Evolutionary conservation across 2,888 invertebrate species (phyloP).

Genomic region (Metacarcinus magister): DNA sequence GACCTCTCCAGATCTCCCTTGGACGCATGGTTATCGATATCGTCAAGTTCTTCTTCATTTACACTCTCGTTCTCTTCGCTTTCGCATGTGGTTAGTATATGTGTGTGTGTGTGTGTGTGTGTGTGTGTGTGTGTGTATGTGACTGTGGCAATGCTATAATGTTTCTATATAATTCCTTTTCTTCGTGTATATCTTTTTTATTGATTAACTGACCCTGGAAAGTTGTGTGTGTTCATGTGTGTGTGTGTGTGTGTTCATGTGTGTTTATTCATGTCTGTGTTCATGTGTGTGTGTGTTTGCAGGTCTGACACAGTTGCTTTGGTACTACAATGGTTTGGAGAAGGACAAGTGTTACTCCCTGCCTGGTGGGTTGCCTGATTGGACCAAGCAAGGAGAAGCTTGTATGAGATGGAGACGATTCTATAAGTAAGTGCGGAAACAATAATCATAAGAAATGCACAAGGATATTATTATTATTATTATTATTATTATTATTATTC

Average conservation of each 20-base stretch:
- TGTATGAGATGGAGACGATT: constrained; percentile 95
- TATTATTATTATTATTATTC: not conserved
- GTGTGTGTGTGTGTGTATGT: constrained; percentile 52
- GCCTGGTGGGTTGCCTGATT: constrained; percentile 90
- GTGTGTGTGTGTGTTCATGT: not conserved
- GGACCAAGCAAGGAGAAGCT: constrained; percentile 90
- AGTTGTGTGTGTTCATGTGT: not conserved
- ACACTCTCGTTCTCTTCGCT: constrained; percentile 93
- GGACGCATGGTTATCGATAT: constrained; percentile 88
- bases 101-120: not conserved
- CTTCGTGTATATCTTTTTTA: not conserved
- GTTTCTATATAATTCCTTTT: not conserved
- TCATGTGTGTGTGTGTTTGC: constrained; percentile 87
- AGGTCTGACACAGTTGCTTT: constrained; percentile 86
- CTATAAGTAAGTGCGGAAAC: constrained; percentile 88
- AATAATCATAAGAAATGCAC: not conserved
- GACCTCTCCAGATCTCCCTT: constrained; percentile 89
- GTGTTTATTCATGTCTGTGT: not conserved
- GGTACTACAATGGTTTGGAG: constrained; percentile 89
- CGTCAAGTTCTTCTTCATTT: constrained; percentile 96
- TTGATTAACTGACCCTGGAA: no score
- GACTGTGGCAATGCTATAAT: not conserved
- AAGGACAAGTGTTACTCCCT: constrained; percentile 91
- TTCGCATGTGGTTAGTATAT: constrained; percentile 93
- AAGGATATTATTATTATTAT: not conserved